Evolutionary conservation across 2,797 vertebrate genomes (phyloP).

Genomic region (Brachyrhaphis roseni): DNA sequence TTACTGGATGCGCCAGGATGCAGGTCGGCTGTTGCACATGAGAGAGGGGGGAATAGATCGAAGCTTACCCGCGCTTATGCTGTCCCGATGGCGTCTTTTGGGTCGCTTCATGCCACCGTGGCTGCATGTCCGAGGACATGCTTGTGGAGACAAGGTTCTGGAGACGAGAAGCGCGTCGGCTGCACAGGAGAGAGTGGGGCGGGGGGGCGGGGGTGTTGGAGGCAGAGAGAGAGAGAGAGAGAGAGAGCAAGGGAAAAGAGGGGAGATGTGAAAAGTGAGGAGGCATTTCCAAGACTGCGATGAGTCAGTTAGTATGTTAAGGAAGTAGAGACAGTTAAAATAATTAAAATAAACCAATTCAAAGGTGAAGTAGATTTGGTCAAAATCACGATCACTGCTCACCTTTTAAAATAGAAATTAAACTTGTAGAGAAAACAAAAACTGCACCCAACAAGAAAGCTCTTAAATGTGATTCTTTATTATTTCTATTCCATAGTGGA

Average conservation of each 20-base stretch:
- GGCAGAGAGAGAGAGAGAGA: background rate
- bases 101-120: constrained; percentile 76
- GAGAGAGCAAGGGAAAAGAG: background rate
- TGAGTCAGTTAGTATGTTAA: constrained; percentile 38
- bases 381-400: constrained; percentile 10
- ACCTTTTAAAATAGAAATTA: constrained; percentile 7
- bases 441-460: background rate
- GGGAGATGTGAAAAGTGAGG: constrained; percentile 23
- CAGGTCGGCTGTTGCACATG: background rate
- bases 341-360: background rate
- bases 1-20: background rate
- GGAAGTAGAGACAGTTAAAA: constrained; percentile 20
- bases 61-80: constrained; percentile 75
- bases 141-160: constrained; percentile 72
- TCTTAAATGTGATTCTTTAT: background rate
- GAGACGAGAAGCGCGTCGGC: constrained; percentile 68
- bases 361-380: constrained; percentile 2
- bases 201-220: constrained; percentile 27
- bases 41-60: background rate
- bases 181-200: constrained; percentile 50
- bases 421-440: background rate
- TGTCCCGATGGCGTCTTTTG: constrained; percentile 65
- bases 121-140: constrained; percentile 84
- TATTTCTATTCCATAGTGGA: background rate
- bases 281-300: constrained; percentile 37